These are phyloP conservation scores for Rhimphoctona megacephalus DNA, from an alignment of 2,888 invertebrate species.

Conservation along the genomic window DNA sequence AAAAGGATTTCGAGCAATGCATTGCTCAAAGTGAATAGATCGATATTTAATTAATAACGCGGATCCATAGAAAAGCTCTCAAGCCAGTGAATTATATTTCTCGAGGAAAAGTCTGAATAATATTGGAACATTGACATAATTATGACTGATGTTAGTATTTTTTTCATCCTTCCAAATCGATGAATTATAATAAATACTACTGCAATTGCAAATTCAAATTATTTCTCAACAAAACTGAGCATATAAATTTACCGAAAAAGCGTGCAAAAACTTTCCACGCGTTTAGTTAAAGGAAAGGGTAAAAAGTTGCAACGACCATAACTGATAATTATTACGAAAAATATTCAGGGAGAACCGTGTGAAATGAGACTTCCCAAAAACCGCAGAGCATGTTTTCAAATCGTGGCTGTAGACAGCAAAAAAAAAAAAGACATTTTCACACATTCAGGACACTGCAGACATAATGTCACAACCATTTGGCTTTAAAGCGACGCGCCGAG, in stretches of 20 bases:
- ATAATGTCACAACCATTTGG: not conserved
- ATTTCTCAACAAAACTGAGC: not conserved
- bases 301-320: not conserved
- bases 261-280: not conserved
- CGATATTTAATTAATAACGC: slow-evolving; percentile 32
- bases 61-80: not conserved
- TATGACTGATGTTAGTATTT: not conserved
- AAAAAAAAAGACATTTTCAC: not conserved
- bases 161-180: not conserved
- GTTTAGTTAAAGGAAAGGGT: not conserved
- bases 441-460: not conserved
- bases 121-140: not conserved
- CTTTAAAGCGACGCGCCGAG: slow-evolving; percentile 9
- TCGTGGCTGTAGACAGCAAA: not conserved
- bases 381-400: not conserved
- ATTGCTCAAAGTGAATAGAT: slow-evolving; percentile 21
- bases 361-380: not conserved
- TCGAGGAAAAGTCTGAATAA: not conserved
- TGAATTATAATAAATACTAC: not conserved
- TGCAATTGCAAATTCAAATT: not conserved
- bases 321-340: not conserved
- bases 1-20: slow-evolving; percentile 3
- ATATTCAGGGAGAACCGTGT: not conserved
- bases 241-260: not conserved
- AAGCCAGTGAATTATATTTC: not conserved